Evolutionary conservation across 2,888 invertebrate species (phyloP).

Genomic region (Himalopsyche anomala): DNA sequence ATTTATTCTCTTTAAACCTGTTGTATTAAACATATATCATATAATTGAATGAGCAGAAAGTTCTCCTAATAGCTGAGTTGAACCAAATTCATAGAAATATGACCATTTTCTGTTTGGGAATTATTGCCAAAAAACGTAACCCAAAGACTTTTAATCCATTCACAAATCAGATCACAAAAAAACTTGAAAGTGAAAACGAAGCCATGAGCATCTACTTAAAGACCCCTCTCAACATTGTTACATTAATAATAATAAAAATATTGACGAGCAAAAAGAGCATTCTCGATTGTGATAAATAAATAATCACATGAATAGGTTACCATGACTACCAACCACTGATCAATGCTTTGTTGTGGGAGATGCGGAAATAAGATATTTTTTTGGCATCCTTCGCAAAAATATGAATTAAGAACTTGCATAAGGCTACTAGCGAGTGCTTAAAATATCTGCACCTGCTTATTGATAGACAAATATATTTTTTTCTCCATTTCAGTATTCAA

Average conservation of each 20-base stretch:
- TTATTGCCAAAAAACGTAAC: background rate
- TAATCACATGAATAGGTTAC: slow-evolving; percentile 72
- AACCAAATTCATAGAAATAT: background rate
- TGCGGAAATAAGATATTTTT: slow-evolving; percentile 79
- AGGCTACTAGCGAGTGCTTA: slow-evolving; percentile 4
- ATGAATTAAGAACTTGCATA: slow-evolving; percentile 45
- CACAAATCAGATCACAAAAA: background rate
- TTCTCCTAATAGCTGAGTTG: no score
- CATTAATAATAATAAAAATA: slow-evolving; percentile 44
- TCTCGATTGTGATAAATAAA: slow-evolving; percentile 58
- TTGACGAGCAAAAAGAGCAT: slow-evolving; percentile 54
- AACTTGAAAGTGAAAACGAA: slow-evolving; percentile 38
- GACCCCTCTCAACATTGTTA: slow-evolving; percentile 22
- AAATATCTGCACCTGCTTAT: slow-evolving; percentile 53
- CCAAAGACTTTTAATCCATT: slow-evolving; percentile 23
- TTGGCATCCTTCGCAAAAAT: slow-evolving; percentile 68
- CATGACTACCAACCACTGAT: slow-evolving; percentile 68
- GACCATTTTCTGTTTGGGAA: background rate
- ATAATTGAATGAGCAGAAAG: no score
- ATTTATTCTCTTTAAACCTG: no score
- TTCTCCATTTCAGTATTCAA: background rate
- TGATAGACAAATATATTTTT: background rate
- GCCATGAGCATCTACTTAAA: slow-evolving; percentile 7
- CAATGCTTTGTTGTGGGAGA: slow-evolving; percentile 76
- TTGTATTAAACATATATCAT: no score